Evolutionary conservation across 2,113 vertebrate genomes (phyloP).

Genomic region (Zosterops hypoxanthus): DNA sequence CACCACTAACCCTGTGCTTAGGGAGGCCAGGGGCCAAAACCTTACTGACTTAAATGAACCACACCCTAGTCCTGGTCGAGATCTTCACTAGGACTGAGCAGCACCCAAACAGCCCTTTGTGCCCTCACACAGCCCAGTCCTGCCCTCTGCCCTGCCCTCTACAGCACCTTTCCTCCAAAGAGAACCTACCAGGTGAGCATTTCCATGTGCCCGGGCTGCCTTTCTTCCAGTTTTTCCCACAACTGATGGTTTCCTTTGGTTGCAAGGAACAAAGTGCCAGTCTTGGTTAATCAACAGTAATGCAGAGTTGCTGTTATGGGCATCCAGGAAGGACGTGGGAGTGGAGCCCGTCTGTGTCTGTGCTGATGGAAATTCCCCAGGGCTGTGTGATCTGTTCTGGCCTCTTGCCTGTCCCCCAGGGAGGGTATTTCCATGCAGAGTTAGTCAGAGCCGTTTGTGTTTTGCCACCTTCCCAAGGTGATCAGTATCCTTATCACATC

Average conservation of each 20-base stretch:
- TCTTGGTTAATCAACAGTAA: not conserved
- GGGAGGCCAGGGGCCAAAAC: not conserved
- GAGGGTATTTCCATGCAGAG: not conserved
- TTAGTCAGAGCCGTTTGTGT: not conserved
- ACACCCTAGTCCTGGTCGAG: not conserved
- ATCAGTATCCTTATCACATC: not conserved
- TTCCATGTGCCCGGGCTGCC: not conserved
- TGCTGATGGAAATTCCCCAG: not conserved
- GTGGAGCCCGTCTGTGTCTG: fast-evolving
- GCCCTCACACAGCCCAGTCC: not conserved
- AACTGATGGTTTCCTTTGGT: not conserved
- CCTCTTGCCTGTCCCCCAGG: not conserved
- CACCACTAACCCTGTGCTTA: not conserved
- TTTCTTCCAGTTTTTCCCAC: not conserved
- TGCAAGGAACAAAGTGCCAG: not conserved
- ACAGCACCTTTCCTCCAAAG: not conserved
- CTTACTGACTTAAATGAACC: not conserved
- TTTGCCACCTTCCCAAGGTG: not conserved
- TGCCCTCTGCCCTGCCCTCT: not conserved
- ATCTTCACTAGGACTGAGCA: not conserved
- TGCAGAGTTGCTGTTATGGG: not conserved
- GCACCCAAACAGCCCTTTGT: not conserved
- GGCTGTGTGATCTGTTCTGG: not conserved
- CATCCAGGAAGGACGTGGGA: not conserved
- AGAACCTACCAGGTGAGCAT: not conserved